Percentiles rank a stretch among this genome's conserved stretches.
Evolutionary conservation across 2,797 vertebrate species (phyloP).

Genomic region (Paguma larvata): DNA sequence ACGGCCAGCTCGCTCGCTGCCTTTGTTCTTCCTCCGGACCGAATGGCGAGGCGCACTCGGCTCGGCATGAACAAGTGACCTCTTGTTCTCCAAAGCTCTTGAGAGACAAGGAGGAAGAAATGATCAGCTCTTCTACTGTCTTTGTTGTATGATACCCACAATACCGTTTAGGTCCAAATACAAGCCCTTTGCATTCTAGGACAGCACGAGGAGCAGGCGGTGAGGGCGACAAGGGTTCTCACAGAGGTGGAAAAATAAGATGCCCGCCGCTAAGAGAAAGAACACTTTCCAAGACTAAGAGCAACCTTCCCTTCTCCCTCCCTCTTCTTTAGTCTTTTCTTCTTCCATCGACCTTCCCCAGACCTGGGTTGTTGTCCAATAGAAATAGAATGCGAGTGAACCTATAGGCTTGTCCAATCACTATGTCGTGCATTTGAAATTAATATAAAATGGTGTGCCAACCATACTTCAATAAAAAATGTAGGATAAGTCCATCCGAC

Average conservation of each 20-base stretch:
- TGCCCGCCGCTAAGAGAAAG: neutral
- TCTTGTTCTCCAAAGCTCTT: conserved; percentile 67
- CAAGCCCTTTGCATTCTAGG: conserved; percentile 1
- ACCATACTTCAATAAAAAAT: neutral
- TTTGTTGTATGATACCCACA: conserved; percentile 23
- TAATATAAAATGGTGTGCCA: neutral
- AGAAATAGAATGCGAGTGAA: neutral
- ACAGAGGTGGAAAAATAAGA: conserved; percentile 5
- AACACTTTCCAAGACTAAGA: neutral
- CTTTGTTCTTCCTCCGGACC: conserved; percentile 54
- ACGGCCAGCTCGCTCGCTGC: neutral
- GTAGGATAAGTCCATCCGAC: neutral
- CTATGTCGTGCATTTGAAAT: neutral
- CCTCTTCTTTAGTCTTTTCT: neutral
- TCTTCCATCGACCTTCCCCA: neutral
- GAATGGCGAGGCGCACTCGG: neutral
- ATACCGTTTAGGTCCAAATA: neutral
- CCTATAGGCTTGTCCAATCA: neutral
- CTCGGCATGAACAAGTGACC: conserved; percentile 53
- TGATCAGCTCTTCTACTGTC: conserved; percentile 5
- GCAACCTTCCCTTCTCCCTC: neutral
- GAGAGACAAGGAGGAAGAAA: neutral
- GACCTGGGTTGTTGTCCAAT: neutral
- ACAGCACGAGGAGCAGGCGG: conserved; percentile 1
- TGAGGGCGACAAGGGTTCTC: neutral